These are phyloP conservation scores for Dasypolia templi DNA, from an alignment of 2,888 invertebrate genomes.

Conservation along the genomic window DNA sequence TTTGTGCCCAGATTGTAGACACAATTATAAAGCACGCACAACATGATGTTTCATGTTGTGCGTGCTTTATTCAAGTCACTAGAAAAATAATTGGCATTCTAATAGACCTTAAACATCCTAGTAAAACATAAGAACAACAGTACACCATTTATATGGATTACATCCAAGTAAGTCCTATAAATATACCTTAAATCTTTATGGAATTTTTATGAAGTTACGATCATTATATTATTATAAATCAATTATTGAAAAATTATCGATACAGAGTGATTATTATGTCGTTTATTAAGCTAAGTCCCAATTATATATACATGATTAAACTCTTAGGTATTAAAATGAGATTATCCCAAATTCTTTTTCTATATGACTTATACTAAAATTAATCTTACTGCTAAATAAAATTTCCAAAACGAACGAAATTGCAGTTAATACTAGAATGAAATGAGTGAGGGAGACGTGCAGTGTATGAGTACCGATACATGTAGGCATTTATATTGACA, in stretches of 20 bases:
- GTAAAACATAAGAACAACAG: neutral
- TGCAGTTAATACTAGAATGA: neutral
- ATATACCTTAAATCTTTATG: neutral
- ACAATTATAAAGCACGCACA: neutral
- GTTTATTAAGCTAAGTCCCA: neutral
- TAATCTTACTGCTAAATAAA: neutral
- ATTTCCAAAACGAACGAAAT: neutral
- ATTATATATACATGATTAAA: too few relatives aligned
- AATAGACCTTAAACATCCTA: neutral
- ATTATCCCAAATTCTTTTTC: conserved; percentile 1
- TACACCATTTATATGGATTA: neutral
- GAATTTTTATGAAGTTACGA: neutral
- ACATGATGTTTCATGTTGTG: too few relatives aligned
- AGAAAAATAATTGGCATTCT: neutral
- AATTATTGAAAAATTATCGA: too few relatives aligned
- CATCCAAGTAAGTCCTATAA: neutral
- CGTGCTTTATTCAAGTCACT: neutral
- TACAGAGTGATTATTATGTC: neutral
- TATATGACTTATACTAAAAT: neutral
- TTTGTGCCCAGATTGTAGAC: neutral
- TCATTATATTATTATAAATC: too few relatives aligned
- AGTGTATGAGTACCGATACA: neutral
- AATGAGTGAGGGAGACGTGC: neutral
- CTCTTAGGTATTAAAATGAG: neutral
- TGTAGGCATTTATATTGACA: conserved; percentile 25